Conservation (phyloP, 2,113 vertebrate species). For the Corythoichthys haematopterus region DNA sequence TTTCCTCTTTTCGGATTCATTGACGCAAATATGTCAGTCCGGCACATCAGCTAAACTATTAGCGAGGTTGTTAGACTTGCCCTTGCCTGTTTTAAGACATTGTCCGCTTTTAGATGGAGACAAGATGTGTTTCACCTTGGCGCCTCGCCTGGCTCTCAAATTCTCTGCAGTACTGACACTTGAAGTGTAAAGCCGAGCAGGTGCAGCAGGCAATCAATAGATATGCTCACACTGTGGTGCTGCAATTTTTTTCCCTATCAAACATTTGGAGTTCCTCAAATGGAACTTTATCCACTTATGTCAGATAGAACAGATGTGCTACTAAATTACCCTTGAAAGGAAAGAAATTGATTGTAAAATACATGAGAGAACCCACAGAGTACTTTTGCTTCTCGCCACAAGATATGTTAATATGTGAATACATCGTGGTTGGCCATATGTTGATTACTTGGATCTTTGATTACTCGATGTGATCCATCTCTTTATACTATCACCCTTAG, state of each 20-base stretch:
- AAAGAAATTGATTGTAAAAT: neutral
- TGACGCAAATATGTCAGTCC: conserved; percentile 31
- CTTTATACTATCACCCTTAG: neutral
- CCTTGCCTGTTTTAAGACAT: conserved; percentile 31
- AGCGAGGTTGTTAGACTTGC: conserved; percentile 40
- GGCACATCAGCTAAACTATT: conserved; percentile 39
- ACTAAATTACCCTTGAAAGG: neutral
- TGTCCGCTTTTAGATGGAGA: conserved; percentile 31
- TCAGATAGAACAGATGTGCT: neutral
- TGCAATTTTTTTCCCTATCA: neutral
- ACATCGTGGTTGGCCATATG: neutral
- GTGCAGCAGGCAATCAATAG: conserved; percentile 39
- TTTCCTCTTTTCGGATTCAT: conserved; percentile 25
- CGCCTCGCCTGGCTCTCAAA: conserved; percentile 43
- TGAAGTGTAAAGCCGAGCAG: conserved; percentile 28
- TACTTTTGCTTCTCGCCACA: neutral
- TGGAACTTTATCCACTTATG: conserved; percentile 3
- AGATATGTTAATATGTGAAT: neutral
- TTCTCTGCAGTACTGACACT: conserved; percentile 38
- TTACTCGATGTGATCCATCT: neutral
- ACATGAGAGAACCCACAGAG: neutral
- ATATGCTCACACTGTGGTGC: conserved; percentile 15
- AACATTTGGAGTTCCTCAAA: conserved; percentile 6
- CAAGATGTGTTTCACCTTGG: conserved; percentile 43
- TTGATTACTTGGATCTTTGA: neutral